Percentiles rank a stretch among this genome's conserved stretches.
Evolutionary conservation across 2,113 vertebrate species (phyloP).

Genomic region (Syngnathus scovelli): DNA sequence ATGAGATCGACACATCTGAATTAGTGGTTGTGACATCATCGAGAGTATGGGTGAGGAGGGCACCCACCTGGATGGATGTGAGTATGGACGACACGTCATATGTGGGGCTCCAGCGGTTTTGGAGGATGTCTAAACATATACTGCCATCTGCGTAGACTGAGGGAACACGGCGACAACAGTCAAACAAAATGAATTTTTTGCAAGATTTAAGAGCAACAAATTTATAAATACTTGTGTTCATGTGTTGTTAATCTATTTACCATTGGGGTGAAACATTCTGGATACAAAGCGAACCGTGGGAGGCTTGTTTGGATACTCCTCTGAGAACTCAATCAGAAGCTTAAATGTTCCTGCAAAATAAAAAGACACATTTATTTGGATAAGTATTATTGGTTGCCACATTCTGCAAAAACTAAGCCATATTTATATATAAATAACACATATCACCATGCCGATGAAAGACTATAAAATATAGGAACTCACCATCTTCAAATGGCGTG

Average conservation of each 20-base stretch:
- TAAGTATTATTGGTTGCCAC: background rate
- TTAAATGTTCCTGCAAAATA: constrained; percentile 91
- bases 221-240: background rate
- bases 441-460: background rate
- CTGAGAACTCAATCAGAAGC: constrained; percentile 98
- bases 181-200: no score
- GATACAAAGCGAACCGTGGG: constrained; percentile 98
- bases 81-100: constrained; percentile 98
- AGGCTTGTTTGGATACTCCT: constrained; percentile 99
- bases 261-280: constrained; percentile 99
- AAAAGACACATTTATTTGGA: background rate
- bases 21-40: no score
- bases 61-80: constrained; percentile 95
- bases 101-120: constrained; percentile 98
- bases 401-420: no score
- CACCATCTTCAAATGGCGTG: constrained; percentile 98
- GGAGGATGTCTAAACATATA: constrained; percentile 99
- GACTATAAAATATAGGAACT: constrained; percentile 51
- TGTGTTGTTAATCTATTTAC: constrained; percentile 62
- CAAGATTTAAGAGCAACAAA: no score
- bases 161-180: background rate
- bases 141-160: constrained; percentile 97
- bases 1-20: no score
- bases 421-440: no score
- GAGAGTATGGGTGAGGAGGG: fast-evolving